Evolutionary conservation across 2,888 invertebrate species (phyloP), one percentile per base, ranked within the genome.

Genomic region (Odontomyia ornata): DNA sequence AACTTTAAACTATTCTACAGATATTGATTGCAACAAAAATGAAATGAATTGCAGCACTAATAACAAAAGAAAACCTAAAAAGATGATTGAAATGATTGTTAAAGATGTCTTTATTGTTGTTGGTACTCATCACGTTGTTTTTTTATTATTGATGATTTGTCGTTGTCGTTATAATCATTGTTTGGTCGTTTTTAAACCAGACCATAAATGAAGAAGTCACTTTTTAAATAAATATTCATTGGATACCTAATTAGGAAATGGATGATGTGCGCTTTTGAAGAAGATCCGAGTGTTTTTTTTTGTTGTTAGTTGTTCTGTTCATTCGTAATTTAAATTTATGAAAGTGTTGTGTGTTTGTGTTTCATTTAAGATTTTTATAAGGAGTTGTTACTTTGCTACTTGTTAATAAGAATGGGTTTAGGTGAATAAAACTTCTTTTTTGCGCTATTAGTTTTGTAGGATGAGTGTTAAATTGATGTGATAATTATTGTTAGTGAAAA

Each of bases 121-220:
- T 15, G 9, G 36, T 52, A 52, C 0, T 52, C n/a, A 18, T 13
- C 15, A 52, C 15, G 43, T 52, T 15, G 15, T 5, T 18, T 52
- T 52, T 5, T 18, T 52, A 52, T 52, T 5, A 5, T 36, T 3
- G 36, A 5, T 36, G 36, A 36, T 36, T 36, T 36, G 36, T 36
- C 3, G 36, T 36, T 36, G 36, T 36, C 5, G 5, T 36, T 36
- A 36, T 9, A 36, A 9, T 36, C 36, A 36, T 9, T 36, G 36
- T 9, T 36, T 5, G 36, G n/a, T n/a, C n/a, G n/a, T n/a, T 36
- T 52, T 52, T 52, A 9, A n/a, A 52, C 18, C 43, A 15, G 23
- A 69, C 72, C 72, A 56, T 56, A 72, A 72, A 56, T 56, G 72
- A 72, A 72, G 52, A 72, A 72, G 72, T 56, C 30, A 56, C 28